A percentile compares a stretch with the other conserved stretches of the same genome.
Evolutionary conservation across 2,113 vertebrate species (phyloP).

Genomic region (Himantopus leucocephalus): DNA sequence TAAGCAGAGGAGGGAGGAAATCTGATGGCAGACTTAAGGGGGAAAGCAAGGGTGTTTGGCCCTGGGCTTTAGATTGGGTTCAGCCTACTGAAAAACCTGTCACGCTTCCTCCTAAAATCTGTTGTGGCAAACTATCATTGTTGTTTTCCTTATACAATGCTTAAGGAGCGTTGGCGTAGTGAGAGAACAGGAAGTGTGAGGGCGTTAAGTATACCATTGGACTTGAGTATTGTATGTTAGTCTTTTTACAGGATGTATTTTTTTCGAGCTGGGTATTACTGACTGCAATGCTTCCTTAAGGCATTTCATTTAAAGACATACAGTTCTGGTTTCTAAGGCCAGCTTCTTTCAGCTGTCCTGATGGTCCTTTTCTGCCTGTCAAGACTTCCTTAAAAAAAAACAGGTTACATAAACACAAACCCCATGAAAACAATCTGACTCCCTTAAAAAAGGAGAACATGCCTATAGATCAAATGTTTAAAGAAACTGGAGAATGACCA

Average conservation of each 20-base stretch:
- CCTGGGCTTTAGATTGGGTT: neutral
- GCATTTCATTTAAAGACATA: neutral
- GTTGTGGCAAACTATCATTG: rapidly evolving
- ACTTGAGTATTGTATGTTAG: neutral
- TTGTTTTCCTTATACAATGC: neutral
- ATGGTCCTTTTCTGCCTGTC: neutral
- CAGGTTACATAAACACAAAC: neutral
- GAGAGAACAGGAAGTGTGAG: neutral
- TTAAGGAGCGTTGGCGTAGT: neutral
- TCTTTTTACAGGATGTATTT: rapidly evolving
- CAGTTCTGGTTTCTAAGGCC: neutral
- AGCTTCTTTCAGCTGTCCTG: neutral
- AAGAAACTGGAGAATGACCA: neutral
- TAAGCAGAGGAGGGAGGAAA: neutral
- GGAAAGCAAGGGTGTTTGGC: neutral
- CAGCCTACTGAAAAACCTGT: neutral
- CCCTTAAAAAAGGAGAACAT: neutral
- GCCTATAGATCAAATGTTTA: neutral
- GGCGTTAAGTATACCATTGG: neutral
- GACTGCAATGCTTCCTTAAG: neutral
- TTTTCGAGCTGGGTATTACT: neutral
- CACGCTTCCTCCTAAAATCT: neutral
- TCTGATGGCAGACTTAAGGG: neutral
- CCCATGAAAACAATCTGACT: neutral
- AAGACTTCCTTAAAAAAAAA: neutral